phyloP scores from a whole-genome alignment of 2,888 invertebrate genomes.

The Hemicrepidius hirtus region DNA sequence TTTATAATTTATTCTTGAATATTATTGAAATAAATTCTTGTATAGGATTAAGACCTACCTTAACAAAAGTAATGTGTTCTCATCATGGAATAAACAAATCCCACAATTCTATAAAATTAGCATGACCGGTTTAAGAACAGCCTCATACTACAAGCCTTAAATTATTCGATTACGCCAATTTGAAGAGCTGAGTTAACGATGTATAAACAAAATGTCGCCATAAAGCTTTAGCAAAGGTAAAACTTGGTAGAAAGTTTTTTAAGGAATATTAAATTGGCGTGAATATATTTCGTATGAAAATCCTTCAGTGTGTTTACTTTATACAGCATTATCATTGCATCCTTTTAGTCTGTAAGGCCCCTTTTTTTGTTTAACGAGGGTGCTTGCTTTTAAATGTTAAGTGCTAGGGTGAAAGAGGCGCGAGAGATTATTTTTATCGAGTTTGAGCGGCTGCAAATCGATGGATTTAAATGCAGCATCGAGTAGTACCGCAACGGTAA shows the following conservation, averaged over 20 bases:
- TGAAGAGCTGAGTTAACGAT: no score
- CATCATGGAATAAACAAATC: no score
- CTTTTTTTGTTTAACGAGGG: slow-evolving; percentile 37
- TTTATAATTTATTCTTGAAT: no score
- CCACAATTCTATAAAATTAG: no score
- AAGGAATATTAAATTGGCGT: neutral
- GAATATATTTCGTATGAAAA: slow-evolving; percentile 12
- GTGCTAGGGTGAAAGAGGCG: slow-evolving; percentile 31
- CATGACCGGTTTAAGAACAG: no score
- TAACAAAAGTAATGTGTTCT: no score
- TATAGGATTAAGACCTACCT: no score
- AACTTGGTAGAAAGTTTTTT: neutral
- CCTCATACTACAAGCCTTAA: no score
- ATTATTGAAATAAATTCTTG: no score
- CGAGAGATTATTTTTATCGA: slow-evolving; percentile 33
- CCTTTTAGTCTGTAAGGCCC: slow-evolving; percentile 17
- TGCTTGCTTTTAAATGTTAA: slow-evolving; percentile 37
- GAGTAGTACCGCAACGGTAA: neutral
- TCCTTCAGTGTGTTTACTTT: slow-evolving; percentile 28
- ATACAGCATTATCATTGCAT: slow-evolving; percentile 35
- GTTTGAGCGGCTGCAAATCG: slow-evolving; percentile 15
- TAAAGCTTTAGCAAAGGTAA: neutral
- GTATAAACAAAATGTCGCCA: neutral
- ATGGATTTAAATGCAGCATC: slow-evolving; percentile 2
- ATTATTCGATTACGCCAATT: no score